Conservation (phyloP, 2,888 invertebrate species). For the Acrocyrtus sp. region DNA sequence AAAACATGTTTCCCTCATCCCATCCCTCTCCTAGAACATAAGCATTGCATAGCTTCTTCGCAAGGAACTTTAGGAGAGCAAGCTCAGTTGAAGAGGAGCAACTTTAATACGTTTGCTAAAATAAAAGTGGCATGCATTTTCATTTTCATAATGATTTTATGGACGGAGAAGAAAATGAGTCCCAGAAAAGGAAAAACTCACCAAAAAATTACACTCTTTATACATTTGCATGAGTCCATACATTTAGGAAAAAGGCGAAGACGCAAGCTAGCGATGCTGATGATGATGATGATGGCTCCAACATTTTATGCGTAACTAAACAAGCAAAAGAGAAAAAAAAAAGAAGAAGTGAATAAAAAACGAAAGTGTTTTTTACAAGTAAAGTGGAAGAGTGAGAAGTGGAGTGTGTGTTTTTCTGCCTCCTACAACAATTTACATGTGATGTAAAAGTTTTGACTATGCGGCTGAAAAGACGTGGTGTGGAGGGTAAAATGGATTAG, state of each 20-base stretch:
- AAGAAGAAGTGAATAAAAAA: slow-evolving; percentile 4
- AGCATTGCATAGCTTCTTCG: slow-evolving; percentile 1
- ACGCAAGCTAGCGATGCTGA: slow-evolving; percentile 24
- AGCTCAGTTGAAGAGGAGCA: no score
- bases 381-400: no score
- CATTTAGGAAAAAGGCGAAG: slow-evolving; percentile 27
- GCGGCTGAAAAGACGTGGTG: no score
- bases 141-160: slow-evolving; percentile 7
- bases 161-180: slow-evolving; percentile 8
- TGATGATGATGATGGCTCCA: slow-evolving; percentile 33
- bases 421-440: slow-evolving; percentile 27
- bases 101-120: no score
- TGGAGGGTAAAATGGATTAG: no score
- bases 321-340: slow-evolving; percentile 32
- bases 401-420: slow-evolving; percentile 19
- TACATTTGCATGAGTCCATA: no score
- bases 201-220: no score
- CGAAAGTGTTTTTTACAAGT: no score
- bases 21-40: slow-evolving; percentile 1
- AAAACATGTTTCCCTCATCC: slow-evolving; percentile 41
- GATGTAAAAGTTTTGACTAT: no score
- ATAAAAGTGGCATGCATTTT: not conserved
- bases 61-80: no score
- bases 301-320: slow-evolving; percentile 42
- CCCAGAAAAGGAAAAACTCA: slow-evolving; percentile 27